Base-by-base conservation (phyloP, 92 coral and sea anemone genomes). In the Heteractis magnifica region DNA sequence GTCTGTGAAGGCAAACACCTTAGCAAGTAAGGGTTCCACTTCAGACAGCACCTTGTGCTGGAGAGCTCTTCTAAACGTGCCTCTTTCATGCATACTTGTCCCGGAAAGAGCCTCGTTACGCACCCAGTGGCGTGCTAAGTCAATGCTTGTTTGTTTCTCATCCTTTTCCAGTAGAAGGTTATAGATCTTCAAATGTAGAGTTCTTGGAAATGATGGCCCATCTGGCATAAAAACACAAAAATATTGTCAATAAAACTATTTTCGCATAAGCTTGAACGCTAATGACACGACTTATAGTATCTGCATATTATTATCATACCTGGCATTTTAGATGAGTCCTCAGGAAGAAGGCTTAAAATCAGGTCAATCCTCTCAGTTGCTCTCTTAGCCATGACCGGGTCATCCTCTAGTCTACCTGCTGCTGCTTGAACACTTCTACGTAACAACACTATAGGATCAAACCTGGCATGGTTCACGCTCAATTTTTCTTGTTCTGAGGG, bases 1-100 rank as follows among this genome's bases (percentile, higher is more conserved):
- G 80, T 94, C 98, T 44, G 83, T 85, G 59, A 84, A 88, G 72
- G 98, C 98, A 44, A 91, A 82, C 41, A 94, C 80, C 81, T 91
- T 93, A 10, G 93, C 88, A 48, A 94, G 91, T 53, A 94, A 64
- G 8, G 98, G 98, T 1, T 88, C 86, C 20, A 94, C 87, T 41
- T 85, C 89, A 16, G 87, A 85, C 49, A 83, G 88, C 79, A 92
- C 86, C 48, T 90, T 88, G 51, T 83, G 88, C 94, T 90, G 90
- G 21, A 90, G 80, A 12, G 95, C 98, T 78, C 90, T 94, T 74
- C 94, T 88, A 65, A 91, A 94, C 13, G 95, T 94, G 65, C 98
- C 95, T 49, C 88, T 87, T 77, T 94, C 98, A 8, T 90, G 90
- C 51, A 90, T 71, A 23, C 77, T 81, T 56, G 94, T 90, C 5